phyloP scores from a whole-genome alignment of 2,888 invertebrate species.

The Scaptomyza reducta region DNA sequence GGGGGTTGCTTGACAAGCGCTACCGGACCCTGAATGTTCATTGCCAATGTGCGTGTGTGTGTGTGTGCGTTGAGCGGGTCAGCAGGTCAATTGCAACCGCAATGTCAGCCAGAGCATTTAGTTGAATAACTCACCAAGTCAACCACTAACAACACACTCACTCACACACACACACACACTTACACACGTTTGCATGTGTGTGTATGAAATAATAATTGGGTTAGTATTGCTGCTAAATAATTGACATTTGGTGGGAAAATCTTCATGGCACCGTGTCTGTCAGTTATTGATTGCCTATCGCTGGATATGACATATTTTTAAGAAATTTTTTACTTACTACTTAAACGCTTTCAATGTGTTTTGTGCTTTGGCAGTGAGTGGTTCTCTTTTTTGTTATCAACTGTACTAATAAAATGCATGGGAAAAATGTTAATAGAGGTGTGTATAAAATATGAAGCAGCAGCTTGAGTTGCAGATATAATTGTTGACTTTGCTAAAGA shows the following conservation, averaged over 20 bases:
- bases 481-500: background rate
- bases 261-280: constrained; percentile 63
- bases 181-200: background rate
- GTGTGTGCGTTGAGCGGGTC: constrained; percentile 53
- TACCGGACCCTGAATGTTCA: constrained; percentile 14
- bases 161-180: constrained; percentile 8
- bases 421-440: constrained; percentile 47
- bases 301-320: constrained; percentile 30
- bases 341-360: constrained; percentile 48
- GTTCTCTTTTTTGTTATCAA: constrained; percentile 35
- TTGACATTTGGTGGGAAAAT: constrained; percentile 79
- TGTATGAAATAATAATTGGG: constrained; percentile 56
- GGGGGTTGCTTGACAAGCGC: constrained; percentile 5
- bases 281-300: constrained; percentile 76
- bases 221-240: constrained; percentile 59
- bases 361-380: constrained; percentile 31
- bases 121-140: constrained; percentile 37
- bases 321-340: constrained; percentile 12
- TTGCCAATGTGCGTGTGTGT: constrained; percentile 9
- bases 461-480: background rate
- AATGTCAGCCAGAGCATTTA: constrained; percentile 67
- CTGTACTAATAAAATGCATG: constrained; percentile 39
- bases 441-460: constrained; percentile 5
- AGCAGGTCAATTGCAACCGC: constrained; percentile 77
- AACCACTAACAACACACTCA: constrained; percentile 16